Base-by-base conservation (phyloP, 2,888 invertebrate genomes). In the Drosophila eohydei region DNA sequence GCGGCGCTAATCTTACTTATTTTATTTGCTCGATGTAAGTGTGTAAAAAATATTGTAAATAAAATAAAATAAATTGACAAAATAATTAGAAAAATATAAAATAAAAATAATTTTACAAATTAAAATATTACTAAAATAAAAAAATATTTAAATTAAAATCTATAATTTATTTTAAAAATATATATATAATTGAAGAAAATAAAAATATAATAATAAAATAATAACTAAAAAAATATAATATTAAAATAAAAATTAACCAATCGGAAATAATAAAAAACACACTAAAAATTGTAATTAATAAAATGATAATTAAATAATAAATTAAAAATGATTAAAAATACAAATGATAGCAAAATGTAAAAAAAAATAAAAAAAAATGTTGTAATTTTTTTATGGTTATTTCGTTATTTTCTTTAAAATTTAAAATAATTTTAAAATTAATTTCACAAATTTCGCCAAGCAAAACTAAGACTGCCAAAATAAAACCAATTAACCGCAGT, bases 361-460 rank as follows among this genome's bases (percentile, higher is more conserved):
- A 36, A 4, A 12, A 4, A 4, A 12, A 12, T 4, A 38, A 38
- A 38, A 14, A 2, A 14, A n/a, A n/a, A n/a, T n/a, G n/a, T n/a
- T n/a, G n/a, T n/a, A n/a, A n/a, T 3, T 41, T 2, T 41, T 16
- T 16, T 8, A 8, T 41, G 16, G 8, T 2, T n/a, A 8, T 16
- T 41, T 16, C 16, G 3, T 41, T 4, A 41, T 41, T 41, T 41
- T 1, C 0, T 1, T 3, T 41, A n/a, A n/a, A 38, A 38, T 38
- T 12, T 4, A 14, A 11, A 43, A 14, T 28, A 14, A 7, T 14
- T 14, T 0, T 12, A 3, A 3, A 4, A 28, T 34, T 50, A 9
- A 54, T 38, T 54, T 54, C 38, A 38, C 38, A 54, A 54, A 54
- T 38, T 38, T 54, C 28, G n/a, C 8, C 12, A 1, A n/a, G 11